Base-by-base conservation (phyloP, 2,888 invertebrate species). In the Polia nebulosa region DNA sequence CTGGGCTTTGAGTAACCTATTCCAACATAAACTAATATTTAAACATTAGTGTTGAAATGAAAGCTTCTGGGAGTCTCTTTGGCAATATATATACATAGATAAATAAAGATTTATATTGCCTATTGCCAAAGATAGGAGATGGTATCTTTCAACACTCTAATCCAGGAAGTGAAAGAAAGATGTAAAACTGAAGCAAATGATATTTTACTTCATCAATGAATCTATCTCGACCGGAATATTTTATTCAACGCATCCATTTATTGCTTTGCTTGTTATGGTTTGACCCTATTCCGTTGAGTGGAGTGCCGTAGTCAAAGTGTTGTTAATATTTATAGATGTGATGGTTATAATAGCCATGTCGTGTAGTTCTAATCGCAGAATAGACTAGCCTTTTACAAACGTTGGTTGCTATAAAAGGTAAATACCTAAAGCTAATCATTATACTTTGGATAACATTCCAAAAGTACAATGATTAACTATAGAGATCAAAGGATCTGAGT, bases 271-370 rank as follows among this genome's bases (percentile, higher is more conserved):
- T 39, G 49, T 76, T 70, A 61, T 13, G n/a, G 5, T 17, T 15
- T 76, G 72, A 17, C 72, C 76, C 25, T 22, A 73, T 76, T 76
- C 17, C 32, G 6, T 29, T 68, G 22, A 76, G 60, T 76, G 41
- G 25, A 13, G 20, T 44, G 8, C 13, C n/a, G 11, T 44, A 17
- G 15, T 36, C 13, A 17, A 53, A n/a, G 20, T 34, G 9, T 41
- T 32, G 32, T 25, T 15, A 13, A 25, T 27, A 34, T 67, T 27
- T 47, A 22, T 58, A 41, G 41, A 25, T 76, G 53, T 57, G 8
- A 39, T 22, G 17, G 17, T 45, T 52, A 45, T 57, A 53, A 57
- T 74, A 41, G 27, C 49, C 39, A 36, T 25, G 20, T 32, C 32
- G 39, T 64, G 29, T 53, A 62, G 3, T 27, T 11, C 39, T 45